Evolutionary conservation across 2,888 invertebrate species (phyloP).

Genomic region (Himalopsyche anomala): DNA sequence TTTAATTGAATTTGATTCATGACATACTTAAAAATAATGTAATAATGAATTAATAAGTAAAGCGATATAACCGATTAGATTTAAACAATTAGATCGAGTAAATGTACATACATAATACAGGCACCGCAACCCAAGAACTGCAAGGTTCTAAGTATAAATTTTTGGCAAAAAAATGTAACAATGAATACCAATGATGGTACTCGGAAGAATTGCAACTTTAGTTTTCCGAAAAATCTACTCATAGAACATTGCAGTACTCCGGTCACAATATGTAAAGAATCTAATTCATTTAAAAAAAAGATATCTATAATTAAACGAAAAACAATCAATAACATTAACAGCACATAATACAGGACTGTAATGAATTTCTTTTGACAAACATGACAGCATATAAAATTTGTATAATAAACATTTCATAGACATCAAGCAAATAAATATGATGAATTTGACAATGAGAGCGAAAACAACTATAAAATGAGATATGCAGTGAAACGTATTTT

Average conservation of each 20-base stretch:
- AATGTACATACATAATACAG: background rate
- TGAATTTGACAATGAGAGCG: slow-evolving; percentile 61
- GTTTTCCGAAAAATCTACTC: too few species aligned
- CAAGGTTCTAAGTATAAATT: too few species aligned
- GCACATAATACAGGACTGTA: background rate
- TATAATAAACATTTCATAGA: slow-evolving; percentile 53
- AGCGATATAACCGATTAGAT: too few species aligned
- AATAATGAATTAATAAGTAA: too few species aligned
- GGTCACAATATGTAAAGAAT: background rate
- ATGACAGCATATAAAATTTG: background rate
- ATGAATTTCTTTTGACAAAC: slow-evolving; percentile 28
- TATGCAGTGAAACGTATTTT: slow-evolving; percentile 51
- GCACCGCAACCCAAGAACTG: too few species aligned
- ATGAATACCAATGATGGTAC: too few species aligned
- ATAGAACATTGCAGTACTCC: too few species aligned
- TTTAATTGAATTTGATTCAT: too few species aligned
- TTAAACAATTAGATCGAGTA: background rate
- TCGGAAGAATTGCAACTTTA: too few species aligned
- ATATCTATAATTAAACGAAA: background rate
- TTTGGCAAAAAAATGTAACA: too few species aligned
- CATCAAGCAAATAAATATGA: slow-evolving; percentile 64
- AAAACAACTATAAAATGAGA: slow-evolving; percentile 4
- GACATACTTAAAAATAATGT: too few species aligned
- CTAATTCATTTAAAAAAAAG: background rate
- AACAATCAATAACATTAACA: slow-evolving; percentile 24